Percentiles rank a stretch among this genome's conserved stretches.
Evolutionary conservation across 2,797 vertebrate species (phyloP).

Genomic region (Schizothorax lantsangensis): DNA sequence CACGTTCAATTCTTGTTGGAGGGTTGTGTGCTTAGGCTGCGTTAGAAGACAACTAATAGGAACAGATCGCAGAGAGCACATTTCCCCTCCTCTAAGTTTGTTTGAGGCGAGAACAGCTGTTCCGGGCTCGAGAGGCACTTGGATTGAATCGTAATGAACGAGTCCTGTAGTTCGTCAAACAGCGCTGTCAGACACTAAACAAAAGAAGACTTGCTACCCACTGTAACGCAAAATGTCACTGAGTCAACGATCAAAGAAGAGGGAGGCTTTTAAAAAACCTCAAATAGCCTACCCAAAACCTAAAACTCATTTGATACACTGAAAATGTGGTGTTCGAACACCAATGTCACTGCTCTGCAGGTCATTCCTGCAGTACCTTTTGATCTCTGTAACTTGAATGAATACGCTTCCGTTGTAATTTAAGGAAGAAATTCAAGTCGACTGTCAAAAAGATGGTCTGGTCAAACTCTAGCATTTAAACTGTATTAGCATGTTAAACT

Average conservation of each 20-base stretch:
- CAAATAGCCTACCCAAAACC: background rate
- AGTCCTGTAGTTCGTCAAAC: slow-evolving; percentile 43
- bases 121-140: slow-evolving; percentile 17
- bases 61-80: slow-evolving; percentile 48
- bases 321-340: background rate
- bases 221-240: slow-evolving; percentile 36
- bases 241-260: slow-evolving; percentile 38
- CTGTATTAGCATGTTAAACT: background rate
- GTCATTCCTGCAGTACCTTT: background rate
- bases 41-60: slow-evolving; percentile 26
- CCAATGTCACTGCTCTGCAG: background rate
- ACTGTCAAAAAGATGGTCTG: background rate
- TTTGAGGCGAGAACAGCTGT: slow-evolving; percentile 54
- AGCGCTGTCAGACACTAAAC: slow-evolving; percentile 37
- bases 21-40: slow-evolving; percentile 27
- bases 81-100: slow-evolving; percentile 47
- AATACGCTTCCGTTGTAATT: background rate
- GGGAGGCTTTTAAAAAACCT: background rate
- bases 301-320: slow-evolving; percentile 16
- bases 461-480: background rate
- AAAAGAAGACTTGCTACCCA: slow-evolving; percentile 21
- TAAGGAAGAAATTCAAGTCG: background rate
- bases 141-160: slow-evolving; percentile 50
- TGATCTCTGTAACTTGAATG: background rate
- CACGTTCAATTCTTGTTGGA: slow-evolving; percentile 37